These are phyloP conservation scores for Galleria mellonella DNA, from an alignment of 1,140 invertebrate species.

Conservation along the genomic window DNA sequence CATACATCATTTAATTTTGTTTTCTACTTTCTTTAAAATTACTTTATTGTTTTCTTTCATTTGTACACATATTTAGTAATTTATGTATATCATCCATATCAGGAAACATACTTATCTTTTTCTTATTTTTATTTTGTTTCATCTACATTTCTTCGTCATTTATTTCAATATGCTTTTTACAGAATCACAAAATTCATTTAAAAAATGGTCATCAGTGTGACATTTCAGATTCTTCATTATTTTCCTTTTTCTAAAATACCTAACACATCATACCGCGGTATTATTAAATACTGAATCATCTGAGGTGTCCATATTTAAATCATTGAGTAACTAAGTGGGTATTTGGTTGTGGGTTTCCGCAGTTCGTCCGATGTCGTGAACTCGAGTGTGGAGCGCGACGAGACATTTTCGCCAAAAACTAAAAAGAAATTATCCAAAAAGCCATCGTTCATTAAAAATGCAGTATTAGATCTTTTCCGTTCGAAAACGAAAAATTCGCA, in stretches of 20 bases:
- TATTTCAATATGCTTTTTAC: constrained; percentile 68
- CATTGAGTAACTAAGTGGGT: constrained; percentile 69
- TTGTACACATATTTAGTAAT: background rate
- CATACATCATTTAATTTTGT: constrained; percentile 13
- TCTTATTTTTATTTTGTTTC: constrained; percentile 5
- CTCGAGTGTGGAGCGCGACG: constrained; percentile 65
- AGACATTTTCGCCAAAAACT: constrained; percentile 70
- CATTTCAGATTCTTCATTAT: constrained; percentile 45
- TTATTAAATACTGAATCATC: constrained; percentile 37
- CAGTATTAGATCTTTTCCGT: constrained; percentile 70
- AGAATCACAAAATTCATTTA: constrained; percentile 52
- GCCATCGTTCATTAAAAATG: constrained; percentile 73
- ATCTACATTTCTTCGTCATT: constrained; percentile 20
- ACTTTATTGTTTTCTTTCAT: constrained; percentile 3
- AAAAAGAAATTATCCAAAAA: constrained; percentile 75
- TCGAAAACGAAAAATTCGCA: constrained; percentile 70
- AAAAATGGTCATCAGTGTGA: constrained; percentile 40
- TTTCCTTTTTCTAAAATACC: constrained; percentile 10
- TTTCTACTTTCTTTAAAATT: constrained; percentile 17
- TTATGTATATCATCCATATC: constrained; percentile 8
- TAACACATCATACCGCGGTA: background rate
- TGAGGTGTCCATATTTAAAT: constrained; percentile 45
- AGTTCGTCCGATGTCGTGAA: constrained; percentile 69
- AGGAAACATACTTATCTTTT: background rate
- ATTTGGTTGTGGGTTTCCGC: constrained; percentile 72